Evolutionary conservation across 2,888 invertebrate species (phyloP).

Genomic region (Drosophila testacea): DNA sequence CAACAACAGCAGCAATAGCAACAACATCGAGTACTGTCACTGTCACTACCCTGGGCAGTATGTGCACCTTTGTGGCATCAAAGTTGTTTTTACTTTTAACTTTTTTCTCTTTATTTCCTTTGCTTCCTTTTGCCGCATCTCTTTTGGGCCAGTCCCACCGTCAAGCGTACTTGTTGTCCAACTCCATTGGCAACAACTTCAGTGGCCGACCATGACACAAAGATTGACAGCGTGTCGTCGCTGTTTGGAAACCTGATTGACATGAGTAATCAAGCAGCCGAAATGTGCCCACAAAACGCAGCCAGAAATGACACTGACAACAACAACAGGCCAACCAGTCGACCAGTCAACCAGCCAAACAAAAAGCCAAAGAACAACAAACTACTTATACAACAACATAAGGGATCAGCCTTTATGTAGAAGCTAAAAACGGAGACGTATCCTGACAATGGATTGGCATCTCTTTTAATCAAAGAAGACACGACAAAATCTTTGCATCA

Average conservation of each 20-base stretch:
- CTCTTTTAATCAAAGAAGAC: conserved; percentile 6
- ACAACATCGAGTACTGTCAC: conserved; percentile 65
- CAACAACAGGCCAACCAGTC: conserved; percentile 35
- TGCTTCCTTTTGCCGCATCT: conserved; percentile 39
- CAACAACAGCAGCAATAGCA: conserved; percentile 51
- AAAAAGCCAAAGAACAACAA: conserved; percentile 18
- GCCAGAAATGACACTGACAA: conserved; percentile 79
- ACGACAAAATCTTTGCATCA: conserved; percentile 15
- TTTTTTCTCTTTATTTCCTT: conserved; percentile 33
- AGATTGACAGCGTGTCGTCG: conserved; percentile 85
- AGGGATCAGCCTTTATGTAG: conserved; percentile 10
- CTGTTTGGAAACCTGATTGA: conserved; percentile 84
- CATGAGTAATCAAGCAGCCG: conserved; percentile 85
- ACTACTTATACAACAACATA: conserved; percentile 23
- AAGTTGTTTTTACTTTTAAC: conserved; percentile 43
- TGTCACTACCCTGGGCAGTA: conserved; percentile 57
- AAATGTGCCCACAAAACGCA: conserved; percentile 83
- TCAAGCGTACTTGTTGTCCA: conserved; percentile 73
- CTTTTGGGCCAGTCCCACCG: conserved; percentile 52
- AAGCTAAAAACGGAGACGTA: conserved; percentile 4
- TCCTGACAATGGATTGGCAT: conserved; percentile 12
- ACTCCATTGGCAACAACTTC: conserved; percentile 56
- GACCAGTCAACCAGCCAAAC: conserved; percentile 21
- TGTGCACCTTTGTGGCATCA: conserved; percentile 77
- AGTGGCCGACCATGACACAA: conserved; percentile 80